Conservation (phyloP, 1,140 invertebrate species). For the Gryllus bimaculatus region DNA sequence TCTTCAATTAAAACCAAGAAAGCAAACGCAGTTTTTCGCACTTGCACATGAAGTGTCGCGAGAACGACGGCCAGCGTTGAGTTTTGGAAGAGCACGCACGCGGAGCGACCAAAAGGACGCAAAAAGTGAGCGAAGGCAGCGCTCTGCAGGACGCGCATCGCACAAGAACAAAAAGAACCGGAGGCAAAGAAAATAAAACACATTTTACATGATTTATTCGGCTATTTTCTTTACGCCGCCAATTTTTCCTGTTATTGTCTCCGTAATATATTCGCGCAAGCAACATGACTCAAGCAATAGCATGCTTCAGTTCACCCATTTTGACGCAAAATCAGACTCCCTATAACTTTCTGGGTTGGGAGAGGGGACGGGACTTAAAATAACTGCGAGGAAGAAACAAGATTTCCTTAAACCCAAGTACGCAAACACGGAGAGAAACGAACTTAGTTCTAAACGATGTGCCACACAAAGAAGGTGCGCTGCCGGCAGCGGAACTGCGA, state of each 20-base stretch:
- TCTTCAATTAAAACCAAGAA: no score
- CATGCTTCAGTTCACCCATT: background rate
- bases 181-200: background rate
- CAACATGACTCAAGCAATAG: background rate
- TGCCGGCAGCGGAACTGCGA: background rate
- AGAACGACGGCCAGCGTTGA: no score
- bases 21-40: no score
- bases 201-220: background rate
- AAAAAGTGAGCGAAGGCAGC: no score
- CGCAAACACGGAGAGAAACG: background rate
- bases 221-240: background rate
- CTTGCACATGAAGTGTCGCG: no score
- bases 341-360: background rate
- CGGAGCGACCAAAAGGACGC: no score
- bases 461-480: background rate
- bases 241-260: background rate
- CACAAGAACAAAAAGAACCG: background rate
- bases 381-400: background rate
- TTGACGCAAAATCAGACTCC: background rate
- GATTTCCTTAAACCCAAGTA: background rate
- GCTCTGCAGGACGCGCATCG: no score
- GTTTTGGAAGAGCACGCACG: no score
- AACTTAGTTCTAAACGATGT: background rate
- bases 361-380: background rate
- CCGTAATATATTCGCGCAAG: background rate